A percentile compares a stretch with the other conserved stretches of the same genome.
Evolutionary conservation across 2,888 invertebrate species (phyloP).

Genomic region (Lypha dubia): DNA sequence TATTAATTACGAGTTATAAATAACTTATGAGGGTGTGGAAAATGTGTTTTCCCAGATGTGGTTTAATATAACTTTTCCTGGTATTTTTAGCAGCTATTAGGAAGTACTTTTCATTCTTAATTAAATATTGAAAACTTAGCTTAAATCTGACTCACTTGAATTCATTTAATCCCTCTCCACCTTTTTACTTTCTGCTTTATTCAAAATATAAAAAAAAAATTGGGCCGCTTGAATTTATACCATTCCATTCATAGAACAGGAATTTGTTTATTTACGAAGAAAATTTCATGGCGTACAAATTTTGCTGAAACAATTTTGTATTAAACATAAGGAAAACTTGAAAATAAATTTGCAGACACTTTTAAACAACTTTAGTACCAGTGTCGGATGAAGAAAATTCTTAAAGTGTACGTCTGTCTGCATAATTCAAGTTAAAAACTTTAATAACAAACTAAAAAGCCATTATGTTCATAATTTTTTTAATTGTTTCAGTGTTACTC

Average conservation of each 20-base stretch:
- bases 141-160: too few species aligned
- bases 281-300: background rate
- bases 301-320: background rate
- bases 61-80: too few species aligned
- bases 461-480: background rate
- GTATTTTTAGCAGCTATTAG: too few species aligned
- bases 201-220: too few species aligned
- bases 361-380: background rate
- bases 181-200: too few species aligned
- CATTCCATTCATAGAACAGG: too few species aligned
- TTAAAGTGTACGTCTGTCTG: background rate
- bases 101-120: too few species aligned
- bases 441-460: conserved; percentile 11
- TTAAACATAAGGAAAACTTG: background rate
- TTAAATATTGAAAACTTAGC: too few species aligned
- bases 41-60: too few species aligned
- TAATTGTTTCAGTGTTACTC: background rate
- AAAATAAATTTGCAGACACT: conserved; percentile 9
- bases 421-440: background rate
- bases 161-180: too few species aligned
- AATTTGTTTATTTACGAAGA: background rate
- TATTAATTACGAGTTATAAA: background rate
- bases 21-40: too few species aligned
- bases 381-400: background rate
- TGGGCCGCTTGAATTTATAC: background rate